Conservation (phyloP, 2,113 vertebrate species). For the Asarcornis scutulata region DNA sequence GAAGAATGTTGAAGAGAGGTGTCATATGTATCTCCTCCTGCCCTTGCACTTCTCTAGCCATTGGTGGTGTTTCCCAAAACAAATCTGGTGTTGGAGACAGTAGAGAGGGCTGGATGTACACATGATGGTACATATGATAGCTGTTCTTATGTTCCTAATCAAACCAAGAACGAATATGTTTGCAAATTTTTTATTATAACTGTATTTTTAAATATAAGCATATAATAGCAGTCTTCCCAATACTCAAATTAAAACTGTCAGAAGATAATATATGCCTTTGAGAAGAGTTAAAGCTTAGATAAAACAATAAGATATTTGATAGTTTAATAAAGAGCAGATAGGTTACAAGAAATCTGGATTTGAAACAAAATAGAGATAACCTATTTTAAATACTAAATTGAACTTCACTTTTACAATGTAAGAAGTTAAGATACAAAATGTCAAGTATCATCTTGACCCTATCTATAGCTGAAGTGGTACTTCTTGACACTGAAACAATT, state of each 20-base stretch:
- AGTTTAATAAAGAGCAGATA: background rate
- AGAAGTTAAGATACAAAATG: background rate
- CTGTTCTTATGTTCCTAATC: background rate
- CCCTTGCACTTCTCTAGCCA: background rate
- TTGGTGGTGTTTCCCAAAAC: background rate
- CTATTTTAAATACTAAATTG: background rate
- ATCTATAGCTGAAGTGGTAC: background rate
- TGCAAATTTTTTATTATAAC: background rate
- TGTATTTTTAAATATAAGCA: background rate
- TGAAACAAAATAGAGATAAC: background rate
- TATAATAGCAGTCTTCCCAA: background rate
- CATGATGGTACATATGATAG: fast-evolving
- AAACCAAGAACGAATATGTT: background rate
- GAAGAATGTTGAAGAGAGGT: background rate
- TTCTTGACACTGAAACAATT: background rate
- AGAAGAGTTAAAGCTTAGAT: background rate
- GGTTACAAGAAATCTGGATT: background rate
- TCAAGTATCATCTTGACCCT: background rate
- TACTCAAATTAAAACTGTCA: background rate
- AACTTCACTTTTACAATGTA: background rate
- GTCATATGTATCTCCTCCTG: background rate
- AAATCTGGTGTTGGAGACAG: background rate
- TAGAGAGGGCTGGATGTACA: background rate
- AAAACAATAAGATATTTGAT: constrained; percentile 8
- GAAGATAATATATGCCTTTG: constrained; percentile 3